Conservation (phyloP, 2,797 vertebrate genomes). For the Dromococcyx pavoninus region DNA sequence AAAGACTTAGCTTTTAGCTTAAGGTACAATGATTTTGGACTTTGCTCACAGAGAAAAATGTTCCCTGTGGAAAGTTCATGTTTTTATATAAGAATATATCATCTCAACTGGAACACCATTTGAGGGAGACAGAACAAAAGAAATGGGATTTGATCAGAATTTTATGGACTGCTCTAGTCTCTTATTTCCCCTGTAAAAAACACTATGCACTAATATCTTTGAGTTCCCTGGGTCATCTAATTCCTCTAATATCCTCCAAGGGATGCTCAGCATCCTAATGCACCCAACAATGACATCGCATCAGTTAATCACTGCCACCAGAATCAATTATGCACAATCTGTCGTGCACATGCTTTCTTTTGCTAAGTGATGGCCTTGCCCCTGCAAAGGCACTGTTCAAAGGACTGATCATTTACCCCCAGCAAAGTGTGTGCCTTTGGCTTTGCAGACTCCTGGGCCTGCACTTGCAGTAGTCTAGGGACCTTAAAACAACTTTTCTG, state of each 20-base stretch:
- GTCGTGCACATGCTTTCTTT: neutral
- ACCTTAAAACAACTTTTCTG: neutral
- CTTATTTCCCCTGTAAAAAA: neutral
- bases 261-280: conserved; percentile 14
- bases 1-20: neutral
- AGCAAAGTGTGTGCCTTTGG: neutral
- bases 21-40: neutral
- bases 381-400: neutral
- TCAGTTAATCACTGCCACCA: neutral
- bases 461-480: neutral
- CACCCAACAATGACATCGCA: neutral
- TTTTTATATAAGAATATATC: neutral
- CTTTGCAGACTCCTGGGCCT: neutral
- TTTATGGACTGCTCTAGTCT: neutral
- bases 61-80: neutral
- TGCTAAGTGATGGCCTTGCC: neutral
- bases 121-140: neutral
- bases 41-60: neutral
- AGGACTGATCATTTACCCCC: accelerated
- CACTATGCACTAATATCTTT: conserved; percentile 4
- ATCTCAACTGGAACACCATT: neutral
- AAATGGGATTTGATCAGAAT: neutral
- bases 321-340: conserved; percentile 7
- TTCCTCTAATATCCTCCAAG: neutral
- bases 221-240: neutral